These are phyloP conservation scores for Altica lythri DNA, from an alignment of 2,888 invertebrate genomes.

Conservation along the genomic window DNA sequence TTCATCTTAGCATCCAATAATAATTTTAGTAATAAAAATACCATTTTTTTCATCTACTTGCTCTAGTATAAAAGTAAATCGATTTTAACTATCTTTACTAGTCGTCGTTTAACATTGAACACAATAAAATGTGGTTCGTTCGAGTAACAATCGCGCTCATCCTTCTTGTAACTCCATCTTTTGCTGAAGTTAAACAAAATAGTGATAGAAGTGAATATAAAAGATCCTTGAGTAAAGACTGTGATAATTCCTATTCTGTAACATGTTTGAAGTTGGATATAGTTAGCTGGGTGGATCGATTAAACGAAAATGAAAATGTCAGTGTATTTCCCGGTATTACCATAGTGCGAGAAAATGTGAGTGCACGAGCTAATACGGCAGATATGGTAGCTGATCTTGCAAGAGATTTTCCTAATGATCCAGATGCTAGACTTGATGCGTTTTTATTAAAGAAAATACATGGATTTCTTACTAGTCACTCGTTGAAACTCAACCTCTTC, in stretches of 20 bases:
- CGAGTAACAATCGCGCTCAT: constrained; percentile 18
- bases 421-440: constrained; percentile 73
- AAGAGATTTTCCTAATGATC: constrained; percentile 71
- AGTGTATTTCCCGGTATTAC: constrained; percentile 72
- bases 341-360: constrained; percentile 65
- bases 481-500: constrained; percentile 66
- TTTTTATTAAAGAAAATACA: constrained; percentile 71
- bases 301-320: constrained; percentile 70
- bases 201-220: constrained; percentile 35
- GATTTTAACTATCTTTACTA: constrained; percentile 38
- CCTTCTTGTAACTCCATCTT: constrained; percentile 62
- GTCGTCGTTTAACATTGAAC: constrained; percentile 22
- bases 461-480: constrained; percentile 71
- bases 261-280: constrained; percentile 78
- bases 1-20: constrained; percentile 42
- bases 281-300: constrained; percentile 71
- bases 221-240: constrained; percentile 55
- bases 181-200: constrained; percentile 59
- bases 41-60: constrained; percentile 31
- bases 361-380: constrained; percentile 59
- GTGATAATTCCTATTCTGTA: constrained; percentile 64
- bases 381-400: constrained; percentile 75
- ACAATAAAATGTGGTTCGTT: constrained; percentile 29
- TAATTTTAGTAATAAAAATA: constrained; percentile 41
- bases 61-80: constrained; percentile 42